These are phyloP conservation scores for Pyrochroa serraticornis DNA, from an alignment of 2,888 invertebrate species.

Conservation along the genomic window DNA sequence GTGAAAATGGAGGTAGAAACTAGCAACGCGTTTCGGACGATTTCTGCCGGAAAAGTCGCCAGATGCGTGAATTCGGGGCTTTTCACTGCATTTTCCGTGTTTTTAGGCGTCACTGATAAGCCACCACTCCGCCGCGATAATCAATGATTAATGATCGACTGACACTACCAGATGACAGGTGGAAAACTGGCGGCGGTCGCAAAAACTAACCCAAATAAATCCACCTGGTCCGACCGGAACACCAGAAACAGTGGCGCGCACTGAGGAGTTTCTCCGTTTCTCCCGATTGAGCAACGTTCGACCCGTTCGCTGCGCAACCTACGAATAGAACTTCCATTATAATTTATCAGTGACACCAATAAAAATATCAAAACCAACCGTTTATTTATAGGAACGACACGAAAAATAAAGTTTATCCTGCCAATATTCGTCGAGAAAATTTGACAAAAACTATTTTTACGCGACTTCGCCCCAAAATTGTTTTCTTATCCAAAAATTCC, in stretches of 20 bases:
- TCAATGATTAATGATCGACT: conserved; percentile 56
- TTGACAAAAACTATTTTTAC: no score
- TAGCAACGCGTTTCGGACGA: conserved; percentile 6
- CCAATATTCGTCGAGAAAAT: no score
- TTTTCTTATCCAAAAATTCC: no score
- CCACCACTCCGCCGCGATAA: conserved; percentile 44
- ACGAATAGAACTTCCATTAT: no score
- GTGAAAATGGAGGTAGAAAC: conserved; percentile 45
- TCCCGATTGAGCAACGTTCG: no score
- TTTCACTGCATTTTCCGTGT: conserved; percentile 38
- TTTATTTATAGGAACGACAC: no score
- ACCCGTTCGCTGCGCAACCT: no score
- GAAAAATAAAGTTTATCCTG: no score
- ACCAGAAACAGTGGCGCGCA: conserved; percentile 9
- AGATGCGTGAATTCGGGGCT: conserved; percentile 8
- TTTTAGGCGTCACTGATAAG: conserved; percentile 34
- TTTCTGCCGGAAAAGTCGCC: neutral
- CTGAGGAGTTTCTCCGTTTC: neutral
- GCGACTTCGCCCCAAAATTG: no score
- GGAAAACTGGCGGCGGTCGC: conserved; percentile 30
- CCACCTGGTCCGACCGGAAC: conserved; percentile 3
- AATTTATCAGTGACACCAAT: no score
- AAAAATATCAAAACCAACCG: no score
- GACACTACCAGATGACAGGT: conserved; percentile 48
- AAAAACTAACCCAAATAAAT: conserved; percentile 4